Evolutionary conservation across 2,113 vertebrate genomes (phyloP), one percentile per base, ranked within the genome.

Genomic region (Nothocercus julius): DNA sequence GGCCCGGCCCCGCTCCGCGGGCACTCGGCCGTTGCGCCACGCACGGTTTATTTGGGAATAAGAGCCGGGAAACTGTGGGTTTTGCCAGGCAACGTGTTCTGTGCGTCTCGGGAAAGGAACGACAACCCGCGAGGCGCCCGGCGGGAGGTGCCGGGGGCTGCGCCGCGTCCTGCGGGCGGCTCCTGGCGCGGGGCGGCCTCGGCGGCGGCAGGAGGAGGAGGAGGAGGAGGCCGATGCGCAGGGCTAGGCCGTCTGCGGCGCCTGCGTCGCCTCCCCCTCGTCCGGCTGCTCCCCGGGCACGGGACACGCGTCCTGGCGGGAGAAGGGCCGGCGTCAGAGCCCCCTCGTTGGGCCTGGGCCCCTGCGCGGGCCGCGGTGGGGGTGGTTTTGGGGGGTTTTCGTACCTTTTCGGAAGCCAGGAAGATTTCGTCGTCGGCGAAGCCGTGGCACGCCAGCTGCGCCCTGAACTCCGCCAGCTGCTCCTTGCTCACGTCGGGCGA

Each of bases 381-480:
- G 59, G 32, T 7, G 19, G n/a, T 22, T 16, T 24, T 4, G 28
- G 49, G 15, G 15, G 54, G 51, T 3, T 6, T 21, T 82, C 9
- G 1, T 56, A 97, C 96, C 96, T 97, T 47, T 70, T 3, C 19
- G 0, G 82, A 85, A 1, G 64, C 30, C 51, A 68, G 21, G 76
- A 68, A 49, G 1, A 20, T 2, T 0, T 96, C 87, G 6, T 95
- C 79, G 2, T 91, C 72, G 0, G 73, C 78, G 76, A 97, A 72
- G 22, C 89, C 91, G 66, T 93, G 51, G 85, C 95, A 97, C 59
- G 8, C 56, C 90, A 95, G 5, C 0, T 90, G 87, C 53, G 76
- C 44, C 72, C 36, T 59, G 59, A 96, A 95, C 69, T 95, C 94
- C 28, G 96, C 90, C 64, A 95, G 6, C 4, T 88, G 76, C 85